Base-by-base conservation (phyloP, 2,888 invertebrate species). In the Lordiphosa andalusiaca region DNA sequence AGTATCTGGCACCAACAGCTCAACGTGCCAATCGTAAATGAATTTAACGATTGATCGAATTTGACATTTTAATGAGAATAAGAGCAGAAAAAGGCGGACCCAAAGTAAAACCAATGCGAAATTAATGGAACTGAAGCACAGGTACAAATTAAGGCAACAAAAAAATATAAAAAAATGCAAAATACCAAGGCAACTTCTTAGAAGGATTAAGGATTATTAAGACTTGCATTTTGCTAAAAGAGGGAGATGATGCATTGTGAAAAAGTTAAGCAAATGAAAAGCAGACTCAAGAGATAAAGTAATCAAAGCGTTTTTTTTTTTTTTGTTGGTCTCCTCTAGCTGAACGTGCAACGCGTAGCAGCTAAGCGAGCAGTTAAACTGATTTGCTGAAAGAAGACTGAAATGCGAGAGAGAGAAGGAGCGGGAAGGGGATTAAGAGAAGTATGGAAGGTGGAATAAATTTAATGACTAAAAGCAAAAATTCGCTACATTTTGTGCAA, bases 21-120 rank as follows among this genome's bases (percentile, higher is more conserved):
- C 21, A 49, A 54, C 51, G 50, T 58, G 57, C 13, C 51, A 69
- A 64, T 44, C 50, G 53, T 55, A 65, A 75, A 74, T 71, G 60
- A 74, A 69, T 71, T 75, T 64, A 44, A 57, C 61, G 52, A 63
- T 48, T 67, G 68, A 75, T 75, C 61, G 64, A 69, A 58, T 67
- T 67, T 53, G 13, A 58, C 38, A 62, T 55, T 62, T 67, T 59
- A 74, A 74, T 60, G 62, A 65, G 52, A 49, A 44, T 19, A 50
- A 39, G 23, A 9, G 9, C 30, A 56, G 21, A 46, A 23, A 50
- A 58, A 53, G 21, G n/a, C 12, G 9, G 30, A 12, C 13, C 10
- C 13, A 25, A 38, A 41, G 37, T 12, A 35, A 46, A 35, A 12
- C 10, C 9, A 19, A 41, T 16, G 10, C 9, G 10, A 33, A 25